Evolutionary conservation across 2,888 invertebrate species (phyloP).

Genomic region (Rosalia funebris): DNA sequence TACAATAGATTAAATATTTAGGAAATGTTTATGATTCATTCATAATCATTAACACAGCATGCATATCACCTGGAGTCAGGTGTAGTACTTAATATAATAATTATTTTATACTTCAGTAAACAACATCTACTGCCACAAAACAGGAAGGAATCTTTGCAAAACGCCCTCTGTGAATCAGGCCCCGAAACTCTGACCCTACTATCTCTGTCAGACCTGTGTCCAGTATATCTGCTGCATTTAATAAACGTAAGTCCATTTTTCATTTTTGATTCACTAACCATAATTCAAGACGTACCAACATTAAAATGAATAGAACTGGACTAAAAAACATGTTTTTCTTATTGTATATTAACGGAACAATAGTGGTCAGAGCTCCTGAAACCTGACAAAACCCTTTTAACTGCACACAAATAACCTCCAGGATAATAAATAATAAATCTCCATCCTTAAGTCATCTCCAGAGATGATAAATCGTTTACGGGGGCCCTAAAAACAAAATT

Average conservation of each 20-base stretch:
- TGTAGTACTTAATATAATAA: too few relatives aligned
- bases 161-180: too few relatives aligned
- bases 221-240: neutral
- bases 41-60: too few relatives aligned
- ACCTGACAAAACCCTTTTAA: slow-evolving; percentile 46
- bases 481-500: slow-evolving; percentile 34
- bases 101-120: too few relatives aligned
- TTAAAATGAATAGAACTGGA: slow-evolving; percentile 9
- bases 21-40: too few relatives aligned
- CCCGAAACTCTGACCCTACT: too few relatives aligned
- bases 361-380: slow-evolving; percentile 35
- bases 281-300: slow-evolving; percentile 1
- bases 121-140: too few relatives aligned
- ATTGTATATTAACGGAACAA: slow-evolving; percentile 36
- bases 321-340: slow-evolving; percentile 23
- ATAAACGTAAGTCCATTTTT: neutral
- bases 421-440: slow-evolving; percentile 47
- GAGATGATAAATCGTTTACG: slow-evolving; percentile 36
- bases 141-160: too few relatives aligned
- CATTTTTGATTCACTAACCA: neutral
- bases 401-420: slow-evolving; percentile 43
- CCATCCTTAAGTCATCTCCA: slow-evolving; percentile 33
- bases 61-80: too few relatives aligned
- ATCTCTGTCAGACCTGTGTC: too few relatives aligned
- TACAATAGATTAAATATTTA: too few relatives aligned